Percentiles rank a stretch among this genome's conserved stretches.
These are phyloP conservation scores for Dendroctonus ponderosae DNA, from an alignment of 1,140 invertebrate species.

Conservation along the genomic window DNA sequence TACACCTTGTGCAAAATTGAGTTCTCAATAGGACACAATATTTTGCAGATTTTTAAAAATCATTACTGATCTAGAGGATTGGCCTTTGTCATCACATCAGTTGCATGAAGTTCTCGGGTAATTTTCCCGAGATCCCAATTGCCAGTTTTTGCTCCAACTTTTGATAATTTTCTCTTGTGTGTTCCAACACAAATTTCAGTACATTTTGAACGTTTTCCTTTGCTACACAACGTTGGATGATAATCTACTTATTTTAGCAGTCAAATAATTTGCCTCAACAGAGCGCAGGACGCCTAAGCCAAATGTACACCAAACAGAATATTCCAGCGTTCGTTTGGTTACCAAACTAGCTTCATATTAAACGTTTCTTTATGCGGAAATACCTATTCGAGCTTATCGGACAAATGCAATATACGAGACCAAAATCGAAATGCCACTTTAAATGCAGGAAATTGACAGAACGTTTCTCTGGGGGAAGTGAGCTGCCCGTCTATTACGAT, in stretches of 20 bases:
- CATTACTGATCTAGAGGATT: too few species aligned
- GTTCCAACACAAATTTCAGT: too few species aligned
- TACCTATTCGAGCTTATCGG: constrained; percentile 6
- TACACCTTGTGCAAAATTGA: constrained; percentile 4
- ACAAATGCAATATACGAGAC: constrained; percentile 17
- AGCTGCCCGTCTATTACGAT: constrained; percentile 13
- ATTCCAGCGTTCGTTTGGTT: not conserved
- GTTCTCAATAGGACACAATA: too few species aligned
- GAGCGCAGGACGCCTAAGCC: not conserved
- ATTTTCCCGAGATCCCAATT: too few species aligned
- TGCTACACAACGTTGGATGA: not conserved
- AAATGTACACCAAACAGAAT: not conserved
- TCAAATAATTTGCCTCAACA: not conserved
- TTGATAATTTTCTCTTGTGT: too few species aligned
- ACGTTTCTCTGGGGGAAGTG: constrained; percentile 16
- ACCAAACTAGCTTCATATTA: constrained; percentile 4
- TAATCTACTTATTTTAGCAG: not conserved
- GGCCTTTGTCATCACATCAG: too few species aligned
- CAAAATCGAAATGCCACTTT: constrained; percentile 25
- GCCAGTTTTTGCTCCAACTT: too few species aligned
- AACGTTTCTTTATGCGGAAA: constrained; percentile 1
- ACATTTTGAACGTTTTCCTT: too few species aligned
- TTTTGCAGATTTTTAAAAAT: too few species aligned
- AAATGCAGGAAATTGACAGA: constrained; percentile 26
- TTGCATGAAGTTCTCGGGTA: too few species aligned